Evolutionary conservation across 2,113 vertebrate genomes (phyloP).

Genomic region (Empidonax alnorum): DNA sequence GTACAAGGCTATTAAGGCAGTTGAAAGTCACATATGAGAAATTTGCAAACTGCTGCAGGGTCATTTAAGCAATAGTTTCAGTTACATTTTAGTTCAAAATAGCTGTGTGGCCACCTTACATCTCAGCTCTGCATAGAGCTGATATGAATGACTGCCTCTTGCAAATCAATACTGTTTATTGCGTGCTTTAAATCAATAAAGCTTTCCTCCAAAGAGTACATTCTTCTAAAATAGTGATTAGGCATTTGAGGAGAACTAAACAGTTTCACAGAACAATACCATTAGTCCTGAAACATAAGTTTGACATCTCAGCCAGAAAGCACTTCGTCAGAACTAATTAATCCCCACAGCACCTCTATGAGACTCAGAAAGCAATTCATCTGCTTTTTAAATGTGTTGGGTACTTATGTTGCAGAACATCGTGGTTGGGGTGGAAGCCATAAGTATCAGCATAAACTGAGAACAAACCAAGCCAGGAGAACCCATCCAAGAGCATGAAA

Average conservation of each 20-base stretch:
- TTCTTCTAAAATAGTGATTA: conserved; percentile 53
- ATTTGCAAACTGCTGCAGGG: background rate
- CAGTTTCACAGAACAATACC: conserved; percentile 53
- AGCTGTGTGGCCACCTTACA: background rate
- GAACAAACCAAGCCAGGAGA: conserved; percentile 43
- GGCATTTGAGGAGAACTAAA: conserved; percentile 49
- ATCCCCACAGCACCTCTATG: conserved; percentile 40
- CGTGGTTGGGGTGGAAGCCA: background rate
- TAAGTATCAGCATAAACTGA: conserved; percentile 47
- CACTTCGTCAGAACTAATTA: conserved; percentile 64
- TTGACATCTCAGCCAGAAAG: conserved; percentile 53
- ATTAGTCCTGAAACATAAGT: conserved; percentile 64
- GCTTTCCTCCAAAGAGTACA: conserved; percentile 18
- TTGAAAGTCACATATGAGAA: background rate
- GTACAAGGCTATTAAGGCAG: background rate
- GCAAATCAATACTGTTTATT: conserved; percentile 48
- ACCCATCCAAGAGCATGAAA: conserved; percentile 28
- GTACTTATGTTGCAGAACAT: conserved; percentile 32
- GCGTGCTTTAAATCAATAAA: conserved; percentile 56
- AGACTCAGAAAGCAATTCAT: conserved; percentile 44
- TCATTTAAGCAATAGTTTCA: background rate
- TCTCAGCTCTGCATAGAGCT: background rate
- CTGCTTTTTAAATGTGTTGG: conserved; percentile 25
- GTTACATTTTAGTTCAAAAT: background rate
- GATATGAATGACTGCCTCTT: conserved; percentile 27